A percentile compares a stretch with the other conserved stretches of the same genome.
phyloP scores from a whole-genome alignment of 2,888 invertebrate species.

The Merodon equestris region DNA sequence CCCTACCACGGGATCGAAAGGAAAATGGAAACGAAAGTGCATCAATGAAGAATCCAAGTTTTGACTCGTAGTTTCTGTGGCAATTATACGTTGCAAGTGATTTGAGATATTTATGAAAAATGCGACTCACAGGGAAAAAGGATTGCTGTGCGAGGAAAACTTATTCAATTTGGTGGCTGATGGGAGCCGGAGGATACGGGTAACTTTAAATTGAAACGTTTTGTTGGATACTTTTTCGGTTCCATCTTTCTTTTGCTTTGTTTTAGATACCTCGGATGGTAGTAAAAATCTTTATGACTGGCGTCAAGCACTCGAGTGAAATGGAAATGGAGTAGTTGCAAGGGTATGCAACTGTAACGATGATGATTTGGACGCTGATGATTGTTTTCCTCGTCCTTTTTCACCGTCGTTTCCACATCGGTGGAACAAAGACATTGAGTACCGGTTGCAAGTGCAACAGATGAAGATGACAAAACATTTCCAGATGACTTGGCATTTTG shows the following conservation, averaged over 20 bases:
- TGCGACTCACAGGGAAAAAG: constrained; percentile 20
- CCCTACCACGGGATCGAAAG: neutral
- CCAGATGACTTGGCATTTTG: constrained; percentile 78
- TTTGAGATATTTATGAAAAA: constrained; percentile 63
- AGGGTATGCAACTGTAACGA: constrained; percentile 43
- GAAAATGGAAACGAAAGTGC: constrained; percentile 37
- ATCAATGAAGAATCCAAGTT: constrained; percentile 57
- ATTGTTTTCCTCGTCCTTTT: constrained; percentile 48
- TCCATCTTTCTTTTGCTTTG: no score
- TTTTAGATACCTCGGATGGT: constrained; percentile 1
- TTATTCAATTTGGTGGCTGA: constrained; percentile 58
- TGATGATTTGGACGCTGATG: constrained; percentile 67
- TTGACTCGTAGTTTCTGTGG: constrained; percentile 55
- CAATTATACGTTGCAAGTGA: constrained; percentile 66
- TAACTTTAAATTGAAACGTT: constrained; percentile 65
- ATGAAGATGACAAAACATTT: constrained; percentile 71
- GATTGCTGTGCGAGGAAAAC: constrained; percentile 31
- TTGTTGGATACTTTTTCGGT: constrained; percentile 4
- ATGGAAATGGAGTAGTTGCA: constrained; percentile 11
- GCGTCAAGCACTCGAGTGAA: constrained; percentile 57
- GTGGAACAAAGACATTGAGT: constrained; percentile 39
- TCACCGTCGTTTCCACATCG: neutral
- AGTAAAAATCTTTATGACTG: constrained; percentile 66
- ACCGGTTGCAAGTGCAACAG: constrained; percentile 48
- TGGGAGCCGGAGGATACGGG: neutral